Evolutionary conservation across 2,888 invertebrate species (phyloP), one percentile per base, ranked within the genome.

Genomic region (Ormyrus pomaceus): DNA sequence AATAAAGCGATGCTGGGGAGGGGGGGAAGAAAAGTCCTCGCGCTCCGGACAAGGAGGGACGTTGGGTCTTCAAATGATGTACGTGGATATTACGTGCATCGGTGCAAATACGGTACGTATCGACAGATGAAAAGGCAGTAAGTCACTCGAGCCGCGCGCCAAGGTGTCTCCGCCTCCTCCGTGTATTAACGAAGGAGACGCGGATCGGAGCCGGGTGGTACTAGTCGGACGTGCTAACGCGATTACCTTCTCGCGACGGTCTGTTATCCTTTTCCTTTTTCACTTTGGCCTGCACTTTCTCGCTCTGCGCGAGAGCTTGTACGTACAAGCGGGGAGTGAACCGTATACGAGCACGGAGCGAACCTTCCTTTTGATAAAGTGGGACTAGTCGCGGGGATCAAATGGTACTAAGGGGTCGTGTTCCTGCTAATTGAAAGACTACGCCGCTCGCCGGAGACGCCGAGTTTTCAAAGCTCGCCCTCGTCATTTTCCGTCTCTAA

Each of bases 51-150:
- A 19, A 19, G 19, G 19, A 19, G 19, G 19, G 19, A 1, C 19
- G 19, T 19, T 61, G 9, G 58, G 11, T 65, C 34, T 13, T n/a
- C 7, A 46, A 55, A 9, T 7, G 8, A 53, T 45, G 1, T 50
- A 4, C 1, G 9, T 53, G 9, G 50, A 58, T 11, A 8, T 59
- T 59, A 59, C 34, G 9, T 53, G 45, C 34, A 34, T 3, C 34
- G 34, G 34, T 34, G 34, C 34, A 34, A 75, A 75, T 65, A 48
- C 55, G 72, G 56, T 68, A 3, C 3, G 3, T 3, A 78, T 78
- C 72, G 72, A 78, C 78, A 73, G 72, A 78, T 78, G 72, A 62
- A 73, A 66, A 79, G 79, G 69, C 73, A 74, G 62, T 79, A 70
- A 79, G 70, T 79, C 56, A 74, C 74, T 74, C 51, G 70, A 79